Conservation (phyloP, 2,113 vertebrate species). For the Rhipidura dahli region DNA sequence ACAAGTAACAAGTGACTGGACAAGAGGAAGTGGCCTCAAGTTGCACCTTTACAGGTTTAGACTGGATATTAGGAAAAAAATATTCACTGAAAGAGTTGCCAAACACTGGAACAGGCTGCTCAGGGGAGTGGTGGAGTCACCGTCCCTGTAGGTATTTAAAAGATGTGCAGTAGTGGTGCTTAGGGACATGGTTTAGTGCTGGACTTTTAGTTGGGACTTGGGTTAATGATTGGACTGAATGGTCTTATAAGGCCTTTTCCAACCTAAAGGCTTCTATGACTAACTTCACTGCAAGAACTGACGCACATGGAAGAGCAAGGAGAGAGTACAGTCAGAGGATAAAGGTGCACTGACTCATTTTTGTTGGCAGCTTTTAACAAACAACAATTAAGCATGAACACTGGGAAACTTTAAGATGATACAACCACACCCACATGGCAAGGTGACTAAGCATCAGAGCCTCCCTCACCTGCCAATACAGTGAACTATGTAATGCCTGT, state of each 20-base stretch:
- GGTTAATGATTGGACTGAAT: not conserved
- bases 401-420: slow-evolving; percentile 32
- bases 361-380: slow-evolving; percentile 29
- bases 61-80: not conserved
- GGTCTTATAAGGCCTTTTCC: not conserved
- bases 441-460: slow-evolving; percentile 36
- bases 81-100: not conserved
- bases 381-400: slow-evolving; percentile 20
- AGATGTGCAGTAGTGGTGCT: not conserved
- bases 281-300: not conserved
- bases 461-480: not conserved
- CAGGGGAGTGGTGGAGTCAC: not conserved
- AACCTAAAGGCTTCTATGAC: not conserved
- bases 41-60: not conserved
- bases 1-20: not conserved
- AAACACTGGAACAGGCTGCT: not conserved
- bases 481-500: not conserved
- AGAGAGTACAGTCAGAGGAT: not conserved
- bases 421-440: slow-evolving; percentile 28
- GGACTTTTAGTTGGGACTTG: too few relatives aligned
- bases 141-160: not conserved
- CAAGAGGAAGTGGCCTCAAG: not conserved
- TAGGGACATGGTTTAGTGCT: not conserved
- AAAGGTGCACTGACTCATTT: slow-evolving; percentile 28
- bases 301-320: not conserved